phyloP scores from a whole-genome alignment of 2,888 invertebrate genomes.

The Nomada goodeniana region DNA sequence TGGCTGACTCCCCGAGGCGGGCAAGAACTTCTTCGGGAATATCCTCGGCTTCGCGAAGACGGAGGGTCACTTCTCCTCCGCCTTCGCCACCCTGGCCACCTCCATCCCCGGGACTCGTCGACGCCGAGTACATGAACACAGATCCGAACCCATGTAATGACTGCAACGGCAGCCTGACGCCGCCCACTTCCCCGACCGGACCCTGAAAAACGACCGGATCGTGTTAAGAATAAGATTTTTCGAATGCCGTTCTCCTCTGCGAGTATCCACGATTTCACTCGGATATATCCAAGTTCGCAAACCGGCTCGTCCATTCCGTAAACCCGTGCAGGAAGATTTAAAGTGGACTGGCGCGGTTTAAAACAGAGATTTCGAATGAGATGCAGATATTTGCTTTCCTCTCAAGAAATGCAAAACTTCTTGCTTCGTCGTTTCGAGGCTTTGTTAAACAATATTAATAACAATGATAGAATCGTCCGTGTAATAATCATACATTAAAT shows the following conservation, averaged over 20 bases:
- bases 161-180: constrained; percentile 83
- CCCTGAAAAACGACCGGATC: constrained; percentile 75
- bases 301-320: neutral
- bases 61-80: constrained; percentile 82
- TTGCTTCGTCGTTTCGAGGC: too few relatives aligned
- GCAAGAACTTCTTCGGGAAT: constrained; percentile 84
- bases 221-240: constrained; percentile 23
- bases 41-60: constrained; percentile 83
- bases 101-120: constrained; percentile 83
- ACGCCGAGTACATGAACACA: constrained; percentile 84
- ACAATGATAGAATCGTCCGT: too few relatives aligned
- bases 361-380: neutral
- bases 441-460: too few relatives aligned
- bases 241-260: neutral
- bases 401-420: too few relatives aligned
- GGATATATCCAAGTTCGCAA: neutral
- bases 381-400: neutral
- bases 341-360: neutral
- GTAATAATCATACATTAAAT: too few relatives aligned
- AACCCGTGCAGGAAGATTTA: neutral
- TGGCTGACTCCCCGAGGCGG: constrained; percentile 83
- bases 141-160: constrained; percentile 84
- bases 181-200: constrained; percentile 83
- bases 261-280: neutral
- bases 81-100: constrained; percentile 78